Evolutionary conservation across 2,797 vertebrate species (phyloP).

Genomic region (Spinus pinus): DNA sequence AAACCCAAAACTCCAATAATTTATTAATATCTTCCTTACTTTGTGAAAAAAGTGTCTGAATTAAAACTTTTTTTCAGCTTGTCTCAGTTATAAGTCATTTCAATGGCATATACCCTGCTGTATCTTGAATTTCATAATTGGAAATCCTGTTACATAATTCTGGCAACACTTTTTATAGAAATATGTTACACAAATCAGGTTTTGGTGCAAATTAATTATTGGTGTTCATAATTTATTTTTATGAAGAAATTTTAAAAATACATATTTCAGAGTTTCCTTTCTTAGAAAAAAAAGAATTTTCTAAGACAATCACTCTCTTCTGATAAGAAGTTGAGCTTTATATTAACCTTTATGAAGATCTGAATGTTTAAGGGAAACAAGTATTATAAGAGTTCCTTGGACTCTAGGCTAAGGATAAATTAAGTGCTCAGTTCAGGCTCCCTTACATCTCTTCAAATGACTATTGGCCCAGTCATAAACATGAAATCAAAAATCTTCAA

Average conservation of each 20-base stretch:
- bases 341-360: neutral
- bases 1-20: neutral
- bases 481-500: neutral
- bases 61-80: neutral
- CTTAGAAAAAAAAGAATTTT: neutral
- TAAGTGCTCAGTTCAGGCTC: neutral
- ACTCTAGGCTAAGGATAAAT: neutral
- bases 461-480: neutral
- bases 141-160: neutral
- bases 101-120: neutral
- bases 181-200: neutral
- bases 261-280: neutral
- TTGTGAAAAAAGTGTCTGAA: neutral
- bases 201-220: neutral
- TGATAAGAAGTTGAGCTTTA: neutral
- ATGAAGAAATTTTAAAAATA: neutral
- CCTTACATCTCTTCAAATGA: neutral
- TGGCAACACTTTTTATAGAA: neutral
- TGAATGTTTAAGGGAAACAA: neutral
- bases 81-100: neutral
- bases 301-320: neutral
- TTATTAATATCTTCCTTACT: neutral
- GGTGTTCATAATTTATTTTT: neutral
- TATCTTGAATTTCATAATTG: neutral
- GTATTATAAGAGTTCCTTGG: neutral